These are phyloP conservation scores for Syngnathoides biaculeatus DNA, from an alignment of 2,113 vertebrate genomes.

Conservation along the genomic window DNA sequence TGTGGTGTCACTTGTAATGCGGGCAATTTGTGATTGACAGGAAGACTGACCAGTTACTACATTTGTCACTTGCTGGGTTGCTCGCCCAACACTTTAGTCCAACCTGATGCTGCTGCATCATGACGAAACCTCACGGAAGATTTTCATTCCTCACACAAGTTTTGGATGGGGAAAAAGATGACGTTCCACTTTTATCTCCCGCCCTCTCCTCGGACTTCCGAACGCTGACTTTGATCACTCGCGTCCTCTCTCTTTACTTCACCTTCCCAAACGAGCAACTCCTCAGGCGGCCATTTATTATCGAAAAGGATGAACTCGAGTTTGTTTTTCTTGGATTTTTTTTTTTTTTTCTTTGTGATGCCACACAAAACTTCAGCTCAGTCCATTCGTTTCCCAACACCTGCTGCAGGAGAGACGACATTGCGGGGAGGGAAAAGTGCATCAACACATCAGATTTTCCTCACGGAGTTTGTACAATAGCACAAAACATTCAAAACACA, in stretches of 20 bases:
- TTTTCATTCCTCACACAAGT: not conserved
- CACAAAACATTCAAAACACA: conserved; percentile 1
- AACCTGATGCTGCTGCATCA: not conserved
- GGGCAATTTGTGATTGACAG: not conserved
- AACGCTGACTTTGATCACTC: conserved; percentile 11
- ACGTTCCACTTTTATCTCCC: not conserved
- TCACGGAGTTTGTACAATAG: not conserved
- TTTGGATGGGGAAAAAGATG: not conserved
- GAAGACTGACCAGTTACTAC: not conserved
- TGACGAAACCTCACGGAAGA: not conserved
- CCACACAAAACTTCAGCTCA: not conserved
- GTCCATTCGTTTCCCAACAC: not conserved
- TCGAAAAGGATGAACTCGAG: not conserved
- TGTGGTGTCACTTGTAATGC: no score
- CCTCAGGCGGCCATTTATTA: not conserved
- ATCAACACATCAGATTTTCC: conserved; percentile 15
- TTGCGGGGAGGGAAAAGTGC: not conserved
- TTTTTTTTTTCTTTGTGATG: not conserved
- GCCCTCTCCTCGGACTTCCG: no score
- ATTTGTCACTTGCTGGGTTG: not conserved
- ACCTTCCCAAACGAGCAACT: not conserved
- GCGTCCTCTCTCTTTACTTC: not conserved
- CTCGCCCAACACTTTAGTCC: not conserved
- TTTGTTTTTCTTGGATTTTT: not conserved
- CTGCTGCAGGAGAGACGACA: conserved; percentile 27